Evolutionary conservation across 2,113 vertebrate genomes (phyloP), one percentile per base, ranked within the genome.

Genomic region (Channa maculata): DNA sequence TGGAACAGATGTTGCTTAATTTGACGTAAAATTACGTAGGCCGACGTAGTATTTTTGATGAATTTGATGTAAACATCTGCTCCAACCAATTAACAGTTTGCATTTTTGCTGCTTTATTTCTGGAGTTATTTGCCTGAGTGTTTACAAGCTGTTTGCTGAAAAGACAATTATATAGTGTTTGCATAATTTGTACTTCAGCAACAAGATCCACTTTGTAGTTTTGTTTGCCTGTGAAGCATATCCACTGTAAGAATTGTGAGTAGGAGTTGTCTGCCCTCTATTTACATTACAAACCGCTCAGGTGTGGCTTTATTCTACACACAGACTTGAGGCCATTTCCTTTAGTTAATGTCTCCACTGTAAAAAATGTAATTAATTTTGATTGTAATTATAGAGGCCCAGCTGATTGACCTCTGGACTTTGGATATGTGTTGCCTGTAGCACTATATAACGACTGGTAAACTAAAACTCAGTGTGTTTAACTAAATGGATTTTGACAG

Each of bases 281-380:
- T 89, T 86, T 78, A 78, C 81, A 80, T 48, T 34, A 71, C 34
- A 79, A 52, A 62, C 54, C 57, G 8, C 58, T 50, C 36, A 49
- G 65, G 52, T 43, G 53, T 58, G 59, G 38, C 59, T 65, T 11
- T n/a, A 8, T 58, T 61, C 49, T 12, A 37, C 51, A 46, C 7
- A 48, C 7, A 49, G 5, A 53, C 1, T 9, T 49, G 24, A 49
- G 36, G 65, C 2, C 39, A 8, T 50, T 4, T 1, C 59, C 24
- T 55, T 36, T 10, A 41, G n/a, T 49, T 36, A 41, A 43, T 49
- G 54, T 71, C 41, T 65, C 4, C 0, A 6, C 13, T 46, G 24
- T 4, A 50, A 62, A 77, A 49, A 55, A 6, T 37, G 63, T 33
- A 12, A 15, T 57, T 75, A 60, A 38, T 11, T 3, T 61, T 15